Evolutionary conservation across 1,140 invertebrate species (phyloP).

Genomic region (Drosophila dunni): DNA sequence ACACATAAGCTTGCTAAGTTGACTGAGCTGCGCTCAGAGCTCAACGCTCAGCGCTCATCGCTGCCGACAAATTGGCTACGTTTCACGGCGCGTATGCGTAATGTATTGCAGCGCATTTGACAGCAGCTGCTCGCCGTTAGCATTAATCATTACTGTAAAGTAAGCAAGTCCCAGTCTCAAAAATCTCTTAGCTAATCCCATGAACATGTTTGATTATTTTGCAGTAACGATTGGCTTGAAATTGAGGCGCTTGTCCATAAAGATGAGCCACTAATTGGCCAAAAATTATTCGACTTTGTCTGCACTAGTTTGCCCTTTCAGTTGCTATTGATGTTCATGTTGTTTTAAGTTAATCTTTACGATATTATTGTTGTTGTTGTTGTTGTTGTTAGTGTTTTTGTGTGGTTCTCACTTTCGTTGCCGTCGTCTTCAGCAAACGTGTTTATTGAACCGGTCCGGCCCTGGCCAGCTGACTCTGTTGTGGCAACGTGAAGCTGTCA

Average conservation of each 20-base stretch:
- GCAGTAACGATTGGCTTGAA: slow-evolving; percentile 56
- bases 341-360: slow-evolving; percentile 13
- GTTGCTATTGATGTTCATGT: slow-evolving; percentile 21
- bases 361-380: slow-evolving; percentile 3
- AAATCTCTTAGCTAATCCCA: slow-evolving; percentile 10
- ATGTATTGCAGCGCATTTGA: slow-evolving; percentile 47
- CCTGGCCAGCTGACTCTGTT: slow-evolving; percentile 67
- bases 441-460: slow-evolving; percentile 75
- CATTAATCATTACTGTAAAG: slow-evolving; percentile 31
- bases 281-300: slow-evolving; percentile 44
- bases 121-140: slow-evolving; percentile 1
- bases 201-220: slow-evolving; percentile 58
- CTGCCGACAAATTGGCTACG: slow-evolving; percentile 22
- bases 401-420: slow-evolving; percentile 65
- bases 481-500: slow-evolving; percentile 35
- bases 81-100: slow-evolving; percentile 55
- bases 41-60: not conserved
- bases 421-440: slow-evolving; percentile 44
- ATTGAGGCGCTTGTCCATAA: slow-evolving; percentile 47
- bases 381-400: slow-evolving; percentile 17
- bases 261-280: slow-evolving; percentile 54
- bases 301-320: slow-evolving; percentile 49
- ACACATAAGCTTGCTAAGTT: slow-evolving; percentile 5
- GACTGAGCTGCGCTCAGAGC: not conserved
- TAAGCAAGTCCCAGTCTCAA: slow-evolving; percentile 12